phyloP scores from a whole-genome alignment of 2,888 invertebrate species.

The Scelioninae gen. 2 region DNA sequence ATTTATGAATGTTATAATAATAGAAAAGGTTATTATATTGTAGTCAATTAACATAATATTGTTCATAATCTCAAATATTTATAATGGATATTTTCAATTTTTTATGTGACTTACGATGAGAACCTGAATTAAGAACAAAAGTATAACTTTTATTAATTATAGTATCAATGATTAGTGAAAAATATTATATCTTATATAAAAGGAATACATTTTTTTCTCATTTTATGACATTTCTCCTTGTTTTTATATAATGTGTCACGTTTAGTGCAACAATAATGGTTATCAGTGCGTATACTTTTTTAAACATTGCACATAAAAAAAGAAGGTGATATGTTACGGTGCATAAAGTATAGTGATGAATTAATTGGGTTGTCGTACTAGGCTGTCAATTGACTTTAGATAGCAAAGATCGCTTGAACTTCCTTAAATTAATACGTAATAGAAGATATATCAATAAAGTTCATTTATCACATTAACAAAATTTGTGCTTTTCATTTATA shows the following conservation, averaged over 20 bases:
- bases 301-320: not conserved
- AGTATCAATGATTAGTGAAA: no score
- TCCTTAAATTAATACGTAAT: slow-evolving; percentile 36
- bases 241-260: not conserved
- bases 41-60: no score
- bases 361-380: slow-evolving; percentile 4
- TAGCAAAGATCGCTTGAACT: slow-evolving; percentile 34
- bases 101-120: no score
- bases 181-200: no score
- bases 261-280: not conserved
- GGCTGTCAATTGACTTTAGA: slow-evolving; percentile 15
- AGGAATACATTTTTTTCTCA: not conserved
- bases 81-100: no score
- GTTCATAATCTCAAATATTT: no score
- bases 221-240: not conserved
- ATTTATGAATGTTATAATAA: no score
- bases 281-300: not conserved
- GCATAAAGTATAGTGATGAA: not conserved
- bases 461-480: slow-evolving; percentile 32
- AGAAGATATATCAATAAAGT: slow-evolving; percentile 26
- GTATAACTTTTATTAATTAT: no score
- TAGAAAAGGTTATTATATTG: no score
- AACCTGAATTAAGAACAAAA: no score
- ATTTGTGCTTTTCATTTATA: not conserved
- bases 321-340: not conserved